Evolutionary conservation across 2,113 vertebrate genomes (phyloP), one percentile per base, ranked within the genome.

Genomic region (Myocastor coypus): DNA sequence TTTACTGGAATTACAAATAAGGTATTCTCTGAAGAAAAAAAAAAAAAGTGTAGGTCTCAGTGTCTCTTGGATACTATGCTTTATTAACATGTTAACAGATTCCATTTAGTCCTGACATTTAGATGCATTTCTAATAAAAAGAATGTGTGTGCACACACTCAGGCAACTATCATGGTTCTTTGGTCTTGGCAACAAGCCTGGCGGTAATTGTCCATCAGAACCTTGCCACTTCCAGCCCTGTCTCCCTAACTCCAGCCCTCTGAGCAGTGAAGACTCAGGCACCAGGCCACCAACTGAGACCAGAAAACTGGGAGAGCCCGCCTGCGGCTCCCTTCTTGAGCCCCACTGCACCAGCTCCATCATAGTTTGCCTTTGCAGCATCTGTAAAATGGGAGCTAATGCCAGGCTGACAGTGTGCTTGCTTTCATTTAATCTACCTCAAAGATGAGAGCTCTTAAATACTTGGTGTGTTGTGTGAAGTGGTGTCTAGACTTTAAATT

Each of bases 311-410:
- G 69, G 37, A 32, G 75, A 77, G 37, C 59, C 16, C 11, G 19
- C 4, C 11, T 7, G 1, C 22, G 63, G 69, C 66, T 64, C 61
- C 59, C 22, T 30, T 75, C 30, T 66, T 34, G 22, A 57, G 22
- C 32, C 8, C 37, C 0, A 30, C 66, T 46, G 11, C 0, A 14
- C 0, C 2, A 24, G 28, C 82, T 46, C 19, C 7, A 6, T 50
- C 81, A 14, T 37, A 0, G 40, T 55, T 52, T 37, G 37, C 6
- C 0, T 40, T 40, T 68, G 30, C 3, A 28, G 9, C 28, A 37
- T 64, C 80, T 73, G 32, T 50, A 26, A 92, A 80, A 71, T n/a
- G 13, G 66, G 68, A 83, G 16, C 12, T n/a, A 24, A 14, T 13
- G 22, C 69, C 77, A 55, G 37, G 30, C 30, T 37, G 22, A 40